Percentiles rank a stretch among this genome's conserved stretches.
Conservation (phyloP, 2,797 vertebrate species). For the Ctenopoma kingsleyae region DNA sequence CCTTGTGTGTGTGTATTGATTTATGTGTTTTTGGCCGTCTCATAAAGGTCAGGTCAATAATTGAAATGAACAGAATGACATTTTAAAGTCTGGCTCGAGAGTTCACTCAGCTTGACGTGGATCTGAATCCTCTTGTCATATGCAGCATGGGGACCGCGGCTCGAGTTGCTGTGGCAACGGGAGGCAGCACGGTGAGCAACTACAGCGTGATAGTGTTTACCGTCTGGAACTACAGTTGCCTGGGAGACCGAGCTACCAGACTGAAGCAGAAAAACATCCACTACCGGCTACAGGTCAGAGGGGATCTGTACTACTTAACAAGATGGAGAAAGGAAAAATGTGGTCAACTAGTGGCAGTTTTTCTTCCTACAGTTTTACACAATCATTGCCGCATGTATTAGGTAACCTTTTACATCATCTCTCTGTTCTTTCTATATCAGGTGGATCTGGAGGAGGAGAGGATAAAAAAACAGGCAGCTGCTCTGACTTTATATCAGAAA, state of each 20-base stretch:
- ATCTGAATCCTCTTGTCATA: constrained; percentile 34
- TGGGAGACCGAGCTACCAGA: constrained; percentile 76
- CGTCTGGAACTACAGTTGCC: constrained; percentile 89
- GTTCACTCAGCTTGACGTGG: constrained; percentile 29
- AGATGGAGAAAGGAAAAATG: constrained; percentile 6
- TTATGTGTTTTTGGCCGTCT: constrained; percentile 1
- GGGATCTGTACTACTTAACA: constrained; percentile 24
- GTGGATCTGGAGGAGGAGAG: constrained; percentile 90
- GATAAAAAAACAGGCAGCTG: constrained; percentile 71
- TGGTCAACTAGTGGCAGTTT: constrained; percentile 5
- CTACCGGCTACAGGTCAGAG: constrained; percentile 88
- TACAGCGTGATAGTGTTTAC: constrained; percentile 90
- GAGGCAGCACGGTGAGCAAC: constrained; percentile 78
- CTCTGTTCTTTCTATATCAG: constrained; percentile 66
- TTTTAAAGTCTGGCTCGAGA: constrained; percentile 18
- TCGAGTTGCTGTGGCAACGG: constrained; percentile 84
- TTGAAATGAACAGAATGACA: constrained; percentile 8
- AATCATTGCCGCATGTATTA: neutral
- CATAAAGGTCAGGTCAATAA: neutral
- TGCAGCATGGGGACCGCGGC: constrained; percentile 85
- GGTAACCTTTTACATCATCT: neutral
- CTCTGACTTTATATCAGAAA: constrained; percentile 78
- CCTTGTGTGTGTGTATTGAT: neutral
- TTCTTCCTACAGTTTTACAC: neutral
- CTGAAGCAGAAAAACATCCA: constrained; percentile 88